Evolutionary conservation across 2,113 vertebrate genomes (phyloP), one percentile per base, ranked within the genome.

Genomic region (Crocuta crocuta): DNA sequence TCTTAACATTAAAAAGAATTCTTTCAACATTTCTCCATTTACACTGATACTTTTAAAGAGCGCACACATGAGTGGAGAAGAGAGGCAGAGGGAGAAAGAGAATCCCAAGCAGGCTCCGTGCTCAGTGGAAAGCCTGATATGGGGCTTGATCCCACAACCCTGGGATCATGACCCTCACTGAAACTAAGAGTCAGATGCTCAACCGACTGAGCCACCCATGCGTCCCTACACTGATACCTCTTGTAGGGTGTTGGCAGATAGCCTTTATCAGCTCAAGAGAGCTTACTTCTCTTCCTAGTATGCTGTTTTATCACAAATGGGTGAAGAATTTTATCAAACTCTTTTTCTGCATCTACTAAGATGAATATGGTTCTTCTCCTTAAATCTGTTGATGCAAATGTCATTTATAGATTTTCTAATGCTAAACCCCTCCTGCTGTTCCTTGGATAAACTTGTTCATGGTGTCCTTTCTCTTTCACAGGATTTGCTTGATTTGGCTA

Each of bases 281-380:
- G 26, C n/a, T 53, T 87, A 61, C 31, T 81, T 95, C 58, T 87
- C 28, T 48, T 95, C 70, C 35, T 53, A 43, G 24, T 87, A 33
- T 48, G 70, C 58, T 90, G 21, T 65, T 76, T 35, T 81, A 90
- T 65, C 45, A 96, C 28, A 16, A 87, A 48, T 55, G 15, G 76
- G 17, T 55, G 16, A 4, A 80, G 19, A 82, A 92, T 93, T 93
- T 96, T 78, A 92, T 39, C 63, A 84, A 73, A 79, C 79, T 58
- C n/a, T 89, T 96, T 93, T 68, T 68, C 58, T 86, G 48, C 17
- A 87, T 78, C 26, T 93, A 86, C 19, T 48, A 85, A 70, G 19
- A 48, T 78, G 10, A 90, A 93, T 68, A 85, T 9, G n/a, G 24
- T 16, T 95, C 61, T 78, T 66, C 8, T 78, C 53, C 70, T 87